Evolutionary conservation across 2,888 invertebrate species (phyloP).

Genomic region (Teleogryllus oceanicus): DNA sequence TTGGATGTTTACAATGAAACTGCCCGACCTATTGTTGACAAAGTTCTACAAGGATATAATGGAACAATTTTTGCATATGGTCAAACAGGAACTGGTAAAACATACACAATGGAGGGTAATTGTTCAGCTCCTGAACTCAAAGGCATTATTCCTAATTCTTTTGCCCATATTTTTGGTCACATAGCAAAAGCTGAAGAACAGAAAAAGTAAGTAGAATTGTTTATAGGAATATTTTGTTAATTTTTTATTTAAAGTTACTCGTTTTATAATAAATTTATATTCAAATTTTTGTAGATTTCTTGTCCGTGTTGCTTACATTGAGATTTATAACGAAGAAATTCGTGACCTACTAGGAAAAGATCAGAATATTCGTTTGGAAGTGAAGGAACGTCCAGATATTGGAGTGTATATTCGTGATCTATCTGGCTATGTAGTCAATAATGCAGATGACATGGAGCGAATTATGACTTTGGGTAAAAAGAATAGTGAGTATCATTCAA

Average conservation of each 20-base stretch:
- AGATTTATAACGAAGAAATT: conserved; percentile 99
- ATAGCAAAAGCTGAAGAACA: conserved; percentile 91
- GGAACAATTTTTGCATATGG: conserved; percentile 89
- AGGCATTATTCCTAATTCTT: conserved; percentile 98
- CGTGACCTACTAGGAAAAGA: conserved; percentile 85
- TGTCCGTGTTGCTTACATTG: conserved; percentile 95
- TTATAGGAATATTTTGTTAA: too few relatives aligned
- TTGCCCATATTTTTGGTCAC: conserved; percentile 97
- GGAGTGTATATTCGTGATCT: conserved; percentile 98
- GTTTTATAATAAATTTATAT: neutral
- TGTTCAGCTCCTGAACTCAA: conserved; percentile 81
- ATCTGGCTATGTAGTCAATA: conserved; percentile 95
- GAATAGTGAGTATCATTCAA: conserved; percentile 62
- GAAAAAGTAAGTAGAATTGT: conserved; percentile 64
- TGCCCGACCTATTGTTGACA: conserved; percentile 94
- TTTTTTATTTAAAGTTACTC: neutral
- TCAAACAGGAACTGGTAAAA: conserved; percentile 96
- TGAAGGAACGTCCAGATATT: conserved; percentile 92
- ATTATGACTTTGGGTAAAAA: conserved; percentile 96
- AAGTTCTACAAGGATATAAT: conserved; percentile 94
- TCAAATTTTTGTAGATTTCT: conserved; percentile 64
- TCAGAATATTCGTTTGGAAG: conserved; percentile 78
- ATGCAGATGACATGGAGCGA: conserved; percentile 89
- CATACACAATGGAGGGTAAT: conserved; percentile 96
- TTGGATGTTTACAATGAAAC: conserved; percentile 94